Evolutionary conservation across 2,797 vertebrate genomes (phyloP).

Genomic region (Mus minutoides): DNA sequence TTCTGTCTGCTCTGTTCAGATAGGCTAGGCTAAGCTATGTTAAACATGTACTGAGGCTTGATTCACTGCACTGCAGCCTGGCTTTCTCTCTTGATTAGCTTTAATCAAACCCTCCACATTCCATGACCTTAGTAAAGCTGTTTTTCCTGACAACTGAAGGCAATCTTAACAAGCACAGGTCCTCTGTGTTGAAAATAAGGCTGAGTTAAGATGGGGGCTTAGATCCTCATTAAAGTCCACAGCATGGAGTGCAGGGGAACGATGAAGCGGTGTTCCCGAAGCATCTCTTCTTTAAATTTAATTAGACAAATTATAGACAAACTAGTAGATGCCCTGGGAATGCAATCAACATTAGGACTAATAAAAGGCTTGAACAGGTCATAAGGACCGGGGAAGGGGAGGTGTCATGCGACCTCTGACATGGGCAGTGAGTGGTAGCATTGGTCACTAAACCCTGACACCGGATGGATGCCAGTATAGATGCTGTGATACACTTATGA

Average conservation of each 20-base stretch:
- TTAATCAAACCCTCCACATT: constrained; percentile 85
- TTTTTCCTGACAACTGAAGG: constrained; percentile 87
- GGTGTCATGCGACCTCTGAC: constrained; percentile 45
- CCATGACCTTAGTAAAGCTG: constrained; percentile 87
- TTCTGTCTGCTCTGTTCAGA: constrained; percentile 82
- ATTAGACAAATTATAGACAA: constrained; percentile 88
- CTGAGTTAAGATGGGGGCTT: constrained; percentile 87
- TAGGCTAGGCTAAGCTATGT: constrained; percentile 81
- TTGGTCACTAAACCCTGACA: constrained; percentile 40
- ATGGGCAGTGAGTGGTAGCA: constrained; percentile 70
- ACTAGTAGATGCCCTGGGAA: constrained; percentile 85
- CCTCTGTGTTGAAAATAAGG: constrained; percentile 87
- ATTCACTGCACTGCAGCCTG: constrained; percentile 74
- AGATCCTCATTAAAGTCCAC: constrained; percentile 88
- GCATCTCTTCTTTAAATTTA: constrained; percentile 87
- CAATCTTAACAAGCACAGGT: constrained; percentile 86
- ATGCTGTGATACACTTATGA: constrained; percentile 46
- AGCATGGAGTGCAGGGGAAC: constrained; percentile 84
- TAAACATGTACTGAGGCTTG: constrained; percentile 81
- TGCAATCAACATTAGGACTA: constrained; percentile 79
- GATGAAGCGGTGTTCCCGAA: constrained; percentile 85
- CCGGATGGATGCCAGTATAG: constrained; percentile 75
- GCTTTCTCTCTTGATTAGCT: constrained; percentile 86
- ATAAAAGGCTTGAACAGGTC: constrained; percentile 72
- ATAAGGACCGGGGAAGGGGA: constrained; percentile 52